Evolutionary conservation across 2,888 invertebrate species (phyloP), one percentile per base, ranked within the genome.

Genomic region (Drosophila dives): DNA sequence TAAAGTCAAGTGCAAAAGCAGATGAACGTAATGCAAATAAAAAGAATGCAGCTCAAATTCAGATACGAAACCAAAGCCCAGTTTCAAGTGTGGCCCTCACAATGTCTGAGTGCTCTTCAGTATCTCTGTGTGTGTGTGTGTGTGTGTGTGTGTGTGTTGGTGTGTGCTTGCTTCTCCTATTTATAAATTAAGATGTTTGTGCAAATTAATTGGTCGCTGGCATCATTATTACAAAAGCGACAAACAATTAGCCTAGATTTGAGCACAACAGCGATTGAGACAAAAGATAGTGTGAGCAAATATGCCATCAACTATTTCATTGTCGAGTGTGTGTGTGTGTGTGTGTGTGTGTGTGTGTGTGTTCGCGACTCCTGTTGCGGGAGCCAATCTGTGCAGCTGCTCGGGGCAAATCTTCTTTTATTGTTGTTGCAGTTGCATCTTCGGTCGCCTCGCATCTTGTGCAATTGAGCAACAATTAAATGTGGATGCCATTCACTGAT

Each of bases 191-290:
- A 85, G 84, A 80, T 79, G 83, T 81, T 80, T 90, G 91, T 90
- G 91, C 86, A 89, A 91, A 91, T 91, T 91, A 91, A 91, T 91
- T 91, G 91, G 91, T 86, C 88, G 83, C 86, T 88, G 85, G 88
- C 88, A 85, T 90, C 85, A 90, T 91, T 91, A 91, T 84, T 84
- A 88, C 79, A 84, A 81, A 87, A 90, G 90, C 83, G 87, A 87
- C 91, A 89, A 86, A 85, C 86, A 90, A 90, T 91, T 90, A 90
- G 85, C 91, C 90, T 89, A 91, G 81, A 89, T 87, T 89, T 90
- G 72, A 51, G 54, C 64, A 26, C 62, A 64, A 53, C 70, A 38
- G 42, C 51, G 65, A 54, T 54, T 62, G 51, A 33, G 42, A 51
- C 51, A 49, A 42, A 11, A 63, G 74, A 68, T 51, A 40, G 29